Base-by-base conservation (phyloP, 2,797 vertebrate species). In the Rhadinocentrus ornatus region DNA sequence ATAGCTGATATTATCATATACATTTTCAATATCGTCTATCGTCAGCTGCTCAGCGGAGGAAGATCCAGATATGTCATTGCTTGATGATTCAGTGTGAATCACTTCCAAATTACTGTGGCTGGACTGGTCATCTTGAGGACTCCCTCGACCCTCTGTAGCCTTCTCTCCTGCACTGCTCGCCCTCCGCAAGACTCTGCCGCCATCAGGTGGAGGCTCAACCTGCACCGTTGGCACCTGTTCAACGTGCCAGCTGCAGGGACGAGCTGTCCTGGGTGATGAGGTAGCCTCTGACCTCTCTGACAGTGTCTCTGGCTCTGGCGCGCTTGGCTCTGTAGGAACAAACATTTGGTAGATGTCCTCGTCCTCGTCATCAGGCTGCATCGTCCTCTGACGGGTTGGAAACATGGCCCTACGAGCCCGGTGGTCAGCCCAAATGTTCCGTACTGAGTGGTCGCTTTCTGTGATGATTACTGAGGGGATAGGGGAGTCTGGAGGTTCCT, bases 291-390 rank as follows among this genome's bases (percentile, higher is more conserved):
- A 58, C 82, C 81, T 90, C 72, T 91, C 79, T 0, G 81, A 27
- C 77, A 91, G 41, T 0, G 87, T 86, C 78, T 93, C 92, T 20
- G 94, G 67, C 6, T 94, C 95, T 0, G 93, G 90, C 22, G 92
- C 86, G 0, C 95, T 93, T 1, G 74, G 89, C 32, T 94, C 93
- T 0, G 96, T 96, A 0, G 96, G 96, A 71, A 98, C 85, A 77
- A 99, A 98, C 96, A 97, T 96, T 85, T 98, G 97, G 85, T 99
- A 99, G 76, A 99, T 97, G 0, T 98, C 97, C 64, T 98, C 97
- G 0, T 95, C 97, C 0, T 98, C 97, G 0, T 97, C 97, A 1
- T 97, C 95, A 0, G 96, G 94, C 74, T 96, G 96, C 55, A 95
- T 94, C 6, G 96, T 94, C 50, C 94, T 92, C 62, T 94, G 95